Percentiles rank a stretch among this genome's conserved stretches.
phyloP scores from a whole-genome alignment of 2,113 vertebrate species.

The Alligator sinensis region DNA sequence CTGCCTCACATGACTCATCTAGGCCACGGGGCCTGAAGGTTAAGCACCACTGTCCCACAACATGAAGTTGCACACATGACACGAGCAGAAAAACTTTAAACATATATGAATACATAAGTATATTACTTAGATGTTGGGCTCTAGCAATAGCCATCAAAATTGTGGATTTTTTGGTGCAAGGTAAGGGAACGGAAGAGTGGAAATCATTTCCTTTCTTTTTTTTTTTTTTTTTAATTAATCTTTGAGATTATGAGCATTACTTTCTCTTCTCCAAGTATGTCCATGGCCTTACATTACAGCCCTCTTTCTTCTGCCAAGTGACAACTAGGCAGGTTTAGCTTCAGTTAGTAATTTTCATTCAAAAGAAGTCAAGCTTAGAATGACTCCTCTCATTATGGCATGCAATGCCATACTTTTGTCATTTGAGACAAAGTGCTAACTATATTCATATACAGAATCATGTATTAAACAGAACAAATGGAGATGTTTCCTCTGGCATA shows the following conservation, averaged over 20 bases:
- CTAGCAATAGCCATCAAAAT: not conserved
- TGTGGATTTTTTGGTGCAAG: rapidly evolving
- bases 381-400: not conserved
- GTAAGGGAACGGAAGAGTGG: not conserved
- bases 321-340: not conserved
- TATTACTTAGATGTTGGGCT: not conserved
- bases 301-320: not conserved
- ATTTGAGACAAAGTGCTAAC: not conserved
- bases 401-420: not conserved
- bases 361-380: not conserved
- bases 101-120: not conserved
- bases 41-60: too few species aligned
- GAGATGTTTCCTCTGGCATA: too few species aligned
- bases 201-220: not conserved
- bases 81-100: not conserved
- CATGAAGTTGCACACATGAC: not conserved
- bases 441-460: too few species aligned
- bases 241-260: not conserved
- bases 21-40: too few species aligned
- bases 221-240: not conserved
- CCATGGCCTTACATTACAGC: not conserved
- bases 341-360: not conserved
- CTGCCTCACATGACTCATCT: too few species aligned
- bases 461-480: too few species aligned
- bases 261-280: not conserved